A percentile compares a stretch with the other conserved stretches of the same genome.
Evolutionary conservation across 2,797 vertebrate species (phyloP).

Genomic region (Salmo trutta): DNA sequence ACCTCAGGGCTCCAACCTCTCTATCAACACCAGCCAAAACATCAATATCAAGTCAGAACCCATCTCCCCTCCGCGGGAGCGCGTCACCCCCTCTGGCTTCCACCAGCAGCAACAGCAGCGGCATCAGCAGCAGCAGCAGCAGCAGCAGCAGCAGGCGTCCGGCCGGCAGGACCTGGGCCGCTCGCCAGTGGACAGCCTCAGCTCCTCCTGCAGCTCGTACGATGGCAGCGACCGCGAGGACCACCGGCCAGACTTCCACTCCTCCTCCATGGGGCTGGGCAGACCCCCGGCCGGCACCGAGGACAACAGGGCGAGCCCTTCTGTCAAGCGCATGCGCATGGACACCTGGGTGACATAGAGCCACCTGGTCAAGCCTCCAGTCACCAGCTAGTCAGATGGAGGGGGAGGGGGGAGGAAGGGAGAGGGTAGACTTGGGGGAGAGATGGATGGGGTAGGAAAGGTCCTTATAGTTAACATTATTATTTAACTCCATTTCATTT

Average conservation of each 20-base stretch:
- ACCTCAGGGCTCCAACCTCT: slow-evolving; percentile 96
- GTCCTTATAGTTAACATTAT: slow-evolving; percentile 69
- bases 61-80: slow-evolving; percentile 94
- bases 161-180: slow-evolving; percentile 92
- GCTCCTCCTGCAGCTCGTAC: slow-evolving; percentile 98
- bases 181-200: slow-evolving; percentile 96
- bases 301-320: slow-evolving; percentile 90
- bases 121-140: slow-evolving; percentile 44
- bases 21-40: slow-evolving; percentile 95
- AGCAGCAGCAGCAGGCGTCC: slow-evolving; percentile 71
- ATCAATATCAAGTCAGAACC: slow-evolving; percentile 98
- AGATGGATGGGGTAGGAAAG: slow-evolving; percentile 62
- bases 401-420: slow-evolving; percentile 13
- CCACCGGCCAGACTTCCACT: slow-evolving; percentile 91
- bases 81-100: slow-evolving; percentile 89
- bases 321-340: slow-evolving; percentile 97
- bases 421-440: slow-evolving; percentile 48
- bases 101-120: slow-evolving; percentile 70
- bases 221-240: slow-evolving; percentile 98
- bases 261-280: slow-evolving; percentile 84
- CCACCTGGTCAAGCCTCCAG: slow-evolving; percentile 51
- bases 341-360: slow-evolving; percentile 98
- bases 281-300: slow-evolving; percentile 83
- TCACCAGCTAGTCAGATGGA: slow-evolving; percentile 60
- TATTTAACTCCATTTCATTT: slow-evolving; percentile 76